phyloP scores from a whole-genome alignment of 64 coral and sea anemone species.

The Porites australiensis region DNA sequence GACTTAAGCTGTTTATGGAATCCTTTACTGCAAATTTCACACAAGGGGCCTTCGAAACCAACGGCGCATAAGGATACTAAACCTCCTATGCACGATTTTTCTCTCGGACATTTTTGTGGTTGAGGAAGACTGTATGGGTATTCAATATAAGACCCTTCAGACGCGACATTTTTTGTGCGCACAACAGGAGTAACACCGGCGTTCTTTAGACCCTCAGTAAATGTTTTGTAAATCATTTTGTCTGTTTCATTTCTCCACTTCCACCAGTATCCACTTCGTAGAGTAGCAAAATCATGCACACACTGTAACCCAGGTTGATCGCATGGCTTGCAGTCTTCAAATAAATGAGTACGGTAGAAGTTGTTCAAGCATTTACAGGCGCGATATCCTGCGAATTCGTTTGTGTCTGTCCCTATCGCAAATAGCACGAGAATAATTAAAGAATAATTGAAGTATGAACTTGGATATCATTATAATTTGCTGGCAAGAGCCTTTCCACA shows the following conservation, averaged over 20 bases:
- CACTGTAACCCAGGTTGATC: background rate
- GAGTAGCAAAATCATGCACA: background rate
- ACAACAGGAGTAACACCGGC: background rate
- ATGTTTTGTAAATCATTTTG: background rate
- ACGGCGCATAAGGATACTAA: background rate
- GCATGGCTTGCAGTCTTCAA: background rate
- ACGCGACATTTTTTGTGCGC: background rate
- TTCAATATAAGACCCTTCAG: background rate
- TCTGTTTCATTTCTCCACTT: background rate
- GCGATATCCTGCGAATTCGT: background rate
- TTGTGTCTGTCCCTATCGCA: background rate
- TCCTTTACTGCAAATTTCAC: slow-evolving; percentile 23
- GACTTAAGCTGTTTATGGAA: slow-evolving; percentile 14
- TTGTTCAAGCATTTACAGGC: background rate
- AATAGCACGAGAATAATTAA: too few species aligned
- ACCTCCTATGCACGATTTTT: slow-evolving; percentile 43
- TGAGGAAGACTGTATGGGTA: background rate
- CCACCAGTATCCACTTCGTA: background rate
- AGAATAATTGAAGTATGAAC: too few species aligned
- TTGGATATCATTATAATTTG: too few species aligned
- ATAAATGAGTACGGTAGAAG: background rate
- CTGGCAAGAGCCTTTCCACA: too few species aligned
- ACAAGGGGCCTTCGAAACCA: slow-evolving; percentile 35
- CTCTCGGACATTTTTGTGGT: slow-evolving; percentile 11
- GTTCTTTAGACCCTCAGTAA: background rate